These are phyloP conservation scores for Acronicta aceris DNA, from an alignment of 2,888 invertebrate genomes.

Conservation along the genomic window DNA sequence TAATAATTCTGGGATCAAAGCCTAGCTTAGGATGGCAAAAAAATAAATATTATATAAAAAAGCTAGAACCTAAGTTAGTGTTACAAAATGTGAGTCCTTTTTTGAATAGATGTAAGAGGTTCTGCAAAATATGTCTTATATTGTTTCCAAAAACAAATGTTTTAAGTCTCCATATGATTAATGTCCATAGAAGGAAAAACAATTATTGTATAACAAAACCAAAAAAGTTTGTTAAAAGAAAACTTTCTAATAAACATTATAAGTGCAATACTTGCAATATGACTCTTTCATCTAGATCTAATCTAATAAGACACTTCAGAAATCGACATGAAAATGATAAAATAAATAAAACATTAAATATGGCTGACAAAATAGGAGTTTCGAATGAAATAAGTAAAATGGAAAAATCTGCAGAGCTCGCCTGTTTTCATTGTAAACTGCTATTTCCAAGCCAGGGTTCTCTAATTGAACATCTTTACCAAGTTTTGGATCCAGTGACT, in stretches of 20 bases:
- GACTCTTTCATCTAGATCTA: constrained; percentile 39
- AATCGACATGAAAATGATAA: constrained; percentile 47
- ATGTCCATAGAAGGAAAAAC: constrained; percentile 14
- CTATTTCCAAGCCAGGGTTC: constrained; percentile 65
- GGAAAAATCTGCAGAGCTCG: constrained; percentile 27
- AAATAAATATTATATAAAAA: constrained; percentile 19
- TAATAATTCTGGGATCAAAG: constrained; percentile 73
- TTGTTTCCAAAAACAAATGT: constrained; percentile 66
- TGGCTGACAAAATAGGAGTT: constrained; percentile 10
- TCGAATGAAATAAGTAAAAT: constrained; percentile 15
- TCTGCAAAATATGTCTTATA: constrained; percentile 72
- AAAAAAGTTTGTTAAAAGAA: constrained; percentile 7
- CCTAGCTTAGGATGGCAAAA: constrained; percentile 47
- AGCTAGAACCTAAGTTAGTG: constrained; percentile 55
- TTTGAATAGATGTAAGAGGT: constrained; percentile 67
- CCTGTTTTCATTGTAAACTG: constrained; percentile 75
- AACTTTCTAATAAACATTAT: constrained; percentile 23
- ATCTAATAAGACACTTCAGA: constrained; percentile 60
- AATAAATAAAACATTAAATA: constrained; percentile 1
- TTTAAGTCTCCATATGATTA: constrained; percentile 16
- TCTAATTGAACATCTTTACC: constrained; percentile 78
- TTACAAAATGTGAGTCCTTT: constrained; percentile 66
- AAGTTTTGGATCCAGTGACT: constrained; percentile 63
- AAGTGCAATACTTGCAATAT: constrained; percentile 61
- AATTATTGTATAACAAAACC: background rate